Conservation (phyloP, 1,140 invertebrate species). For the Pogonus chalceus region DNA sequence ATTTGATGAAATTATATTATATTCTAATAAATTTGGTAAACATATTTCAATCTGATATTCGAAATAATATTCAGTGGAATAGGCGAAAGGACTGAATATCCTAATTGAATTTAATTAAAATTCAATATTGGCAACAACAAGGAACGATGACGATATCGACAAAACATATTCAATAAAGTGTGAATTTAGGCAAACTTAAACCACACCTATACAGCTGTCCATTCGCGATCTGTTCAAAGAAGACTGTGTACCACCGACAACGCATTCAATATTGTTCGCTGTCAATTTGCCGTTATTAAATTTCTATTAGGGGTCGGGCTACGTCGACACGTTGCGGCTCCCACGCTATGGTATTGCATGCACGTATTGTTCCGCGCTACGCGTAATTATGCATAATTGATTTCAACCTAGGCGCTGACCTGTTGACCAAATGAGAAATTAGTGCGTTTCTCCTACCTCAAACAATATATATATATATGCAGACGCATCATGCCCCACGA, state of each 20-base stretch:
- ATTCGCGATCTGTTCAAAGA: background rate
- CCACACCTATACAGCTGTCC: background rate
- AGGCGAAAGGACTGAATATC: too few relatives aligned
- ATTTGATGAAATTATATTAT: too few relatives aligned
- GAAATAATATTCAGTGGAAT: too few relatives aligned
- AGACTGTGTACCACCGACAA: background rate
- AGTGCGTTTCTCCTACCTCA: background rate
- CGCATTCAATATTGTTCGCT: constrained; percentile 1
- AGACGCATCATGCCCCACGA: background rate
- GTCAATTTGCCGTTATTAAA: constrained; percentile 5
- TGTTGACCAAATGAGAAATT: constrained; percentile 7
- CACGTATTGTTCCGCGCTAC: constrained; percentile 4
- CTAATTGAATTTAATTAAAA: too few relatives aligned
- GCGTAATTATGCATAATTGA: constrained; percentile 7
- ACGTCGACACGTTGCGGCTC: background rate
- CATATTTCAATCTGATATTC: too few relatives aligned
- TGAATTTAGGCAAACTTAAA: too few relatives aligned
- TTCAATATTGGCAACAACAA: too few relatives aligned
- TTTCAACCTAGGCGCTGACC: constrained; percentile 1
- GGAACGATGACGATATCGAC: too few relatives aligned
- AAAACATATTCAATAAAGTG: too few relatives aligned
- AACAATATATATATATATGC: background rate
- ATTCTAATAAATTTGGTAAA: too few relatives aligned
- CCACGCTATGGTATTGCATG: background rate
- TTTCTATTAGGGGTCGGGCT: background rate